Evolutionary conservation across 1,140 invertebrate species (phyloP).

Genomic region (Hypsibius dujardini): DNA sequence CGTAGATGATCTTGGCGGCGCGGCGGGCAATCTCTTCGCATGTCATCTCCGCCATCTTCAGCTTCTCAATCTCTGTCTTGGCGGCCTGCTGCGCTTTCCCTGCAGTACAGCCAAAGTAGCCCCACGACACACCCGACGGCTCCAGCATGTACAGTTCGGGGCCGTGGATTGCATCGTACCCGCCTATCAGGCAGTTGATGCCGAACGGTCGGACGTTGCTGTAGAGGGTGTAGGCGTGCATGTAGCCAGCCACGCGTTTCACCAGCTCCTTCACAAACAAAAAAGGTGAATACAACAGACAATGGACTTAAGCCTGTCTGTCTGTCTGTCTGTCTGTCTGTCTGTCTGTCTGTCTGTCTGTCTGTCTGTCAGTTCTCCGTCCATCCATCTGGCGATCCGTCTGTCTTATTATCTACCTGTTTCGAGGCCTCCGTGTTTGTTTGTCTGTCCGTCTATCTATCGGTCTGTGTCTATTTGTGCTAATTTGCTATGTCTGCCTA

Average conservation of each 20-base stretch:
- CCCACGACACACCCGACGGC: constrained; percentile 85
- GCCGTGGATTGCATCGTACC: constrained; percentile 56
- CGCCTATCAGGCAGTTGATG: constrained; percentile 67
- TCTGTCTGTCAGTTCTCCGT: no score
- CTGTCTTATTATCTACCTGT: no score
- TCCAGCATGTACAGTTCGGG: constrained; percentile 85
- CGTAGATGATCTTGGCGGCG: constrained; percentile 48
- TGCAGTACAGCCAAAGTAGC: constrained; percentile 84
- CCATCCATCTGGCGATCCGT: no score
- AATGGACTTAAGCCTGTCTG: no score
- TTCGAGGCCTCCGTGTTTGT: no score
- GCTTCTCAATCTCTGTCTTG: constrained; percentile 98
- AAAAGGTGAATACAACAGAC: no score
- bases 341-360: no score
- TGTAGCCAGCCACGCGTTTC: constrained; percentile 77
- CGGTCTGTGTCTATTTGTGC: no score
- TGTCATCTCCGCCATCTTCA: constrained; percentile 43
- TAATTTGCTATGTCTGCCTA: no score
- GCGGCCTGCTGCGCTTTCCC: constrained; percentile 97
- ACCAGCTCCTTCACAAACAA: constrained; percentile 47
- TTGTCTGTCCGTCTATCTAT: no score
- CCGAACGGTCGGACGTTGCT: constrained; percentile 87
- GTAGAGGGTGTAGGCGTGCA: constrained; percentile 91
- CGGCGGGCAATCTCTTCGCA: constrained; percentile 28
- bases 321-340: no score